Base-by-base conservation (phyloP, 2,888 invertebrate species). In the Tetragonula carbonaria region DNA sequence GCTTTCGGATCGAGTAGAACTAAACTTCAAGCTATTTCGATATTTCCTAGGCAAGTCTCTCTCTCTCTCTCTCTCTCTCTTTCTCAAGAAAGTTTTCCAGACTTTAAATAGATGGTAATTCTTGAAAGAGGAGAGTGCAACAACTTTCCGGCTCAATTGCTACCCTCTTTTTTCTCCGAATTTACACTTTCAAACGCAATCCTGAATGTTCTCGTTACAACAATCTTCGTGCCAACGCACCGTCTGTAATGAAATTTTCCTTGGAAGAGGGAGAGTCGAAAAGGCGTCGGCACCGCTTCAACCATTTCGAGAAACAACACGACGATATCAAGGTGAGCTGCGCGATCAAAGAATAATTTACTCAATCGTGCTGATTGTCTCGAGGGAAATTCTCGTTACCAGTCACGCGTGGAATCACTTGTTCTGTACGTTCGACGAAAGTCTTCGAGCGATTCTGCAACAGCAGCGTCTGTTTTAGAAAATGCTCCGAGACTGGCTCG, bases 401-500 rank as follows among this genome's bases (percentile, higher is more conserved):
- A 67, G 74, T 80, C 70, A 75, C 75, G 75, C 75, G 59, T 72
- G 70, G 68, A 88, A 88, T 87, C 83, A 70, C 55, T 80, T 78
- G 66, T 33, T 5, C 28, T 57, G 63, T 55, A 71, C 57, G 78
- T 63, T 63, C 71, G 74, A 45, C 45, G 38, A 51, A 38, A 71
- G 68, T 50, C 74, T 76, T 71, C 65, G 18, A 62, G 79, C 62
- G 89, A 74, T 71, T 45, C 77, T 18, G 65, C 78, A 75, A 77
- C 77, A 28, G 28, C 33, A 72, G 71, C 80, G 82, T 77, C 75
- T 89, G 85, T 89, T 89, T 89, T 73, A 79, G 80, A 80, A 63
- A 85, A 80, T 80, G 81, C 71, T 86, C 81, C 85, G 82, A 84
- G 86, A 81, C 80, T 80, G 68, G 82, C 66, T 84, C 82, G 84